phyloP scores from a whole-genome alignment of 2,113 vertebrate species.

The Melospiza melodia region DNA sequence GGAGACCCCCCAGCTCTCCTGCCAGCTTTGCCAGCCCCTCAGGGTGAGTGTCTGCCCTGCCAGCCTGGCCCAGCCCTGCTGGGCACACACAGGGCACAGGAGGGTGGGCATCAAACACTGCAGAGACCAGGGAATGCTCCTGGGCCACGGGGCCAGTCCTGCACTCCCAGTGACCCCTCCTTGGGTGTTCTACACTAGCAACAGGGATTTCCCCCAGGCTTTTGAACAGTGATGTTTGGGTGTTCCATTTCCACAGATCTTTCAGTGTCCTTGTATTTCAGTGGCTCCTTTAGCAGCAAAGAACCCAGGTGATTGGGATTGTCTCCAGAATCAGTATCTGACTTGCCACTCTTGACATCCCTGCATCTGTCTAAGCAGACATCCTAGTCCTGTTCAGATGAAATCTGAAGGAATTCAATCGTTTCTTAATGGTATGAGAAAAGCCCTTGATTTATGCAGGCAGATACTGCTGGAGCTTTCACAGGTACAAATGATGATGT shows the following conservation, averaged over 20 bases:
- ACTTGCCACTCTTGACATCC: background rate
- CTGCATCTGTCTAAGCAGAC: background rate
- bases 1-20: background rate
- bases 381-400: background rate
- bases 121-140: background rate
- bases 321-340: background rate
- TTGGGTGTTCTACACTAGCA: background rate
- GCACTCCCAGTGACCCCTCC: background rate
- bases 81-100: background rate
- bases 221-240: background rate
- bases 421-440: background rate
- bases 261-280: background rate
- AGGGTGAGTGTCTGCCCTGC: too few relatives aligned
- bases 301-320: background rate
- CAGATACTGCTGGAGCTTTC: background rate
- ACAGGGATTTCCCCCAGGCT: background rate
- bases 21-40: background rate
- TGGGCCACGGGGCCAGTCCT: background rate
- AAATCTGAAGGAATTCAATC: background rate
- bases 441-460: background rate
- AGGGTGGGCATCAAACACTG: background rate
- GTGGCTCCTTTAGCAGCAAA: background rate
- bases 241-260: background rate
- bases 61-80: background rate
- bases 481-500: background rate